Evolutionary conservation across 2,888 invertebrate species (phyloP).

Genomic region (Malthinus flaveolus): DNA sequence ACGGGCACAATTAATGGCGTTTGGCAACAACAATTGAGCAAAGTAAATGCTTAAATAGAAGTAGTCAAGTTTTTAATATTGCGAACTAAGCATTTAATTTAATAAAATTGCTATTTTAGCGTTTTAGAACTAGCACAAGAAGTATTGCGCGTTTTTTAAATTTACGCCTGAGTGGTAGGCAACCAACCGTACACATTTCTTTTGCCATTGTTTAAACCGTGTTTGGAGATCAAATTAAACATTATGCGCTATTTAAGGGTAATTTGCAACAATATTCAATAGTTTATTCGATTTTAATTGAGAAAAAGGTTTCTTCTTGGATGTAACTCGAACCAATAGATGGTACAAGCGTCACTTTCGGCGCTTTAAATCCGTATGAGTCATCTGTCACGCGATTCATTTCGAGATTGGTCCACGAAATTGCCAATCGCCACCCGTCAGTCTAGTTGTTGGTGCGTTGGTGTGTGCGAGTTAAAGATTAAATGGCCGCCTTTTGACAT

Average conservation of each 20-base stretch:
- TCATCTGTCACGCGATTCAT: not conserved
- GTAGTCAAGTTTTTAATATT: too few species aligned
- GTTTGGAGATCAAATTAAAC: too few species aligned
- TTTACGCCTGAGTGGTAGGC: not conserved
- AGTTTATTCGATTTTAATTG: too few species aligned
- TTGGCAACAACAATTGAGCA: too few species aligned
- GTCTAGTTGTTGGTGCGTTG: slow-evolving; percentile 13
- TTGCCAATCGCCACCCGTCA: slow-evolving; percentile 2
- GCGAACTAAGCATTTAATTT: too few species aligned
- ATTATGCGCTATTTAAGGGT: too few species aligned
- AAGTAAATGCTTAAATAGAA: too few species aligned
- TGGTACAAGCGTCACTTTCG: not conserved
- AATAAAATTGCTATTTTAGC: too few species aligned
- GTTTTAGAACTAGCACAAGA: too few species aligned
- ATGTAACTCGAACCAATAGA: not conserved
- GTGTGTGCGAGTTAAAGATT: slow-evolving; percentile 11
- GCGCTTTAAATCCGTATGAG: not conserved
- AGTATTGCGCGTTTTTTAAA: not conserved
- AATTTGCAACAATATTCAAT: too few species aligned
- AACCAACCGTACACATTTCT: not conserved
- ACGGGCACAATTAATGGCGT: too few species aligned
- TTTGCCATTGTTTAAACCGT: not conserved
- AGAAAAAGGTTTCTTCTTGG: too few species aligned
- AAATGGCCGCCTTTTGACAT: not conserved
- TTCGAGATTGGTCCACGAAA: slow-evolving; percentile 5